These are phyloP conservation scores for Lathronympha strigana DNA, from an alignment of 2,888 invertebrate genomes.

Conservation along the genomic window DNA sequence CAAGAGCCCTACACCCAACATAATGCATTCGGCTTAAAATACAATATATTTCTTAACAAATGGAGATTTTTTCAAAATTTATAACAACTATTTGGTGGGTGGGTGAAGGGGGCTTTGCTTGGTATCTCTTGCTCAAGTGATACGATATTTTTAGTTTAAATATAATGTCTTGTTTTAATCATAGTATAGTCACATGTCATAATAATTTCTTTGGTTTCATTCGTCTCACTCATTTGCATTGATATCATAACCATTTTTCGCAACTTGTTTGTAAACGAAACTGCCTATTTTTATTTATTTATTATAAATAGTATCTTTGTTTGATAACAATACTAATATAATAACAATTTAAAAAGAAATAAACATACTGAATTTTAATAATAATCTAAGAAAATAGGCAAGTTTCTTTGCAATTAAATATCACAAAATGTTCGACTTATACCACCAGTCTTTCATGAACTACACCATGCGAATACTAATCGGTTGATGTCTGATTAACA, in stretches of 20 bases:
- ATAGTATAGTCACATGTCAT: slow-evolving; percentile 14
- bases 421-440: background rate
- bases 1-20: slow-evolving; percentile 83
- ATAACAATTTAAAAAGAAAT: background rate
- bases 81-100: slow-evolving; percentile 79
- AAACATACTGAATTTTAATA: background rate
- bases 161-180: slow-evolving; percentile 46
- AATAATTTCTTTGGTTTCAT: slow-evolving; percentile 9
- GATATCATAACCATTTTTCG: background rate
- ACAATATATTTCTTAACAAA: slow-evolving; percentile 40
- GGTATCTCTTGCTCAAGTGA: slow-evolving; percentile 77
- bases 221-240: slow-evolving; percentile 7
- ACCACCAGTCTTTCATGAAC: slow-evolving; percentile 2
- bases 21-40: slow-evolving; percentile 58
- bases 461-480: slow-evolving; percentile 25
- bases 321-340: no score
- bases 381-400: background rate
- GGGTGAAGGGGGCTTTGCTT: slow-evolving; percentile 85
- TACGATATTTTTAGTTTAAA: slow-evolving; percentile 45
- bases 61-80: slow-evolving; percentile 61
- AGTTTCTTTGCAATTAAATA: background rate
- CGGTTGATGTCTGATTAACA: slow-evolving; percentile 7
- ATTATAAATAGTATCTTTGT: no score
- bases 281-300: background rate
- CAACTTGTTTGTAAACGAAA: background rate